Percentiles rank a stretch among this genome's conserved stretches.
Evolutionary conservation across 2,888 invertebrate species (phyloP).

Genomic region (Agriopis marginaria): DNA sequence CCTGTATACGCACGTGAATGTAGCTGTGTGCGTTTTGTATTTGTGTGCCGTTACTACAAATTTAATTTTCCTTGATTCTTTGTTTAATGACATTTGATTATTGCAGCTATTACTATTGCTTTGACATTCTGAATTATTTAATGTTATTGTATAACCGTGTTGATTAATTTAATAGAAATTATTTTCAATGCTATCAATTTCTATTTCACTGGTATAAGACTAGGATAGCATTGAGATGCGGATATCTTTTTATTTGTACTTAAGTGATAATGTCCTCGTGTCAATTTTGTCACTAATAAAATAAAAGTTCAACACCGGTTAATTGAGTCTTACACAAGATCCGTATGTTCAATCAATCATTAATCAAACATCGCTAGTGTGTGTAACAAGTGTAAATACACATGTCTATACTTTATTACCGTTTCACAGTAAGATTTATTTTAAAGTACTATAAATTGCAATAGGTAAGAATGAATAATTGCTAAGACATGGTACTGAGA

Average conservation of each 20-base stretch:
- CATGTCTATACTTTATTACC: not conserved
- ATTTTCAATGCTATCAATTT: no score
- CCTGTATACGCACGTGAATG: conserved; percentile 46
- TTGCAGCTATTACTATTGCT: no score
- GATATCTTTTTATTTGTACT: not conserved
- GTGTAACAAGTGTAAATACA: conserved; percentile 5
- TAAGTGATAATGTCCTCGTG: not conserved
- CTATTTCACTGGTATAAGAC: not conserved
- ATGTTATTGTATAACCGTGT: no score
- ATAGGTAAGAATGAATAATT: not conserved
- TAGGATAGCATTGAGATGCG: not conserved
- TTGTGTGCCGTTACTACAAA: not conserved
- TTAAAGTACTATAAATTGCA: not conserved
- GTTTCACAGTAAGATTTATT: conserved; percentile 5
- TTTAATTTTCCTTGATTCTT: not conserved
- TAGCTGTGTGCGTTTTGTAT: conserved; percentile 16
- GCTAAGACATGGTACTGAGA: conserved; percentile 8
- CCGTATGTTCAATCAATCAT: conserved; percentile 37
- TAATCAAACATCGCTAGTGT: conserved; percentile 30
- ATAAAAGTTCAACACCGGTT: conserved; percentile 25
- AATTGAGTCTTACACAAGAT: conserved; percentile 25
- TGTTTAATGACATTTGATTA: not conserved
- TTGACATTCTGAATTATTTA: no score
- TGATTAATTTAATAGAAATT: no score
- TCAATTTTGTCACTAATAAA: conserved; percentile 23